phyloP scores from a whole-genome alignment of 2,888 invertebrate genomes.

The Neria commutata region DNA sequence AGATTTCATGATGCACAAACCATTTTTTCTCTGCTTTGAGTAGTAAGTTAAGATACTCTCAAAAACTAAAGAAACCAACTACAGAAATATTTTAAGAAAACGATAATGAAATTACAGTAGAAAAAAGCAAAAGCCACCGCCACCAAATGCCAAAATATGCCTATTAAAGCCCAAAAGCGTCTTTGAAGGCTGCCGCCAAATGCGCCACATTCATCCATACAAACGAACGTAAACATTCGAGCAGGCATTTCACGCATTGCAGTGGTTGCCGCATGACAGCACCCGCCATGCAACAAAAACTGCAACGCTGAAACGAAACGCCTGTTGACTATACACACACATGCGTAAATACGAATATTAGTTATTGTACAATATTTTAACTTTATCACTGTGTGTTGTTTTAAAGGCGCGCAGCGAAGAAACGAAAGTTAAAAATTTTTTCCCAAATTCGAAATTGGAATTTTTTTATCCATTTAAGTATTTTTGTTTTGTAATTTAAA shows the following conservation, averaged over 20 bases:
- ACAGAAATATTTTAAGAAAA: not conserved
- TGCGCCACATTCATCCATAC: constrained; percentile 46
- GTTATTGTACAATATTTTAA: too few relatives aligned
- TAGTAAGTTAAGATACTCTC: too few relatives aligned
- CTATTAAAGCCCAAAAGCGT: too few relatives aligned
- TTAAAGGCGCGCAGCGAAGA: not conserved
- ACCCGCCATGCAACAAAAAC: too few relatives aligned
- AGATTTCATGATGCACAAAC: constrained; percentile 4
- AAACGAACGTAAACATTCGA: constrained; percentile 17
- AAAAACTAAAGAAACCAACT: not conserved
- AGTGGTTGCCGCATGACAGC: constrained; percentile 4
- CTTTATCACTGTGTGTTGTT: not conserved
- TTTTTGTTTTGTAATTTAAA: constrained; percentile 9
- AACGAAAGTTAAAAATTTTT: not conserved
- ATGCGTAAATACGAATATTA: not conserved
- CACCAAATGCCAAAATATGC: too few relatives aligned
- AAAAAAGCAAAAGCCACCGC: constrained; percentile 9
- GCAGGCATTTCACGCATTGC: constrained; percentile 2
- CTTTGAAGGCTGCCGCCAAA: too few relatives aligned
- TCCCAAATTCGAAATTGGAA: not conserved
- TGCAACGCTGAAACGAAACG: too few relatives aligned
- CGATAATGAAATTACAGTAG: not conserved
- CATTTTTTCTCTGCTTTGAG: not conserved
- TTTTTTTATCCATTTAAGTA: constrained; percentile 1
- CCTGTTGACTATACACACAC: not conserved